Percentiles rank a stretch among this genome's conserved stretches.
Evolutionary conservation across 2,113 vertebrate genomes (phyloP).

Genomic region (Oostethus manadensis): DNA sequence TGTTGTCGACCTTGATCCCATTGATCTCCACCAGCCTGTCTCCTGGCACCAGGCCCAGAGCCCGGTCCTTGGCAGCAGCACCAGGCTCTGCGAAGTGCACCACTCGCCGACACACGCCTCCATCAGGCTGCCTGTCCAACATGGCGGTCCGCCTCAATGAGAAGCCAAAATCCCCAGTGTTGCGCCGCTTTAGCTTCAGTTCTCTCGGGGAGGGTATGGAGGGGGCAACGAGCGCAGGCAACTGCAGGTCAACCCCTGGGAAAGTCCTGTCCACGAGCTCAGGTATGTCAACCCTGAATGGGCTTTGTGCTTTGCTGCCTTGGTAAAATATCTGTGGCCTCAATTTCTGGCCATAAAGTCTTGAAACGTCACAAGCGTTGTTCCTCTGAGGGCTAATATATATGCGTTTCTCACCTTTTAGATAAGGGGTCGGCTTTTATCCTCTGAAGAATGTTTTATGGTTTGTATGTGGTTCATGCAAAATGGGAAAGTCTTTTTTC

Average conservation of each 20-base stretch:
- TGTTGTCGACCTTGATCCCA: constrained; percentile 86
- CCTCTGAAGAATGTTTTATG: too few relatives aligned
- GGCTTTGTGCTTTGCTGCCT: constrained; percentile 48
- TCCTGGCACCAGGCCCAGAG: constrained; percentile 87
- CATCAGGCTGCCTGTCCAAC: constrained; percentile 82
- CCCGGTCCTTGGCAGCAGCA: constrained; percentile 82
- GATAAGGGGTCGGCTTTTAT: too few relatives aligned
- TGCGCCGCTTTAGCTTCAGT: constrained; percentile 84
- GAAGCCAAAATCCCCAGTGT: constrained; percentile 94
- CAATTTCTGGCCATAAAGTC: constrained; percentile 72
- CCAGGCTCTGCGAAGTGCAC: constrained; percentile 96
- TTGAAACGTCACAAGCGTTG: constrained; percentile 72
- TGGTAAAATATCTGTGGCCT: constrained; percentile 66
- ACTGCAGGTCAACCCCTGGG: constrained; percentile 72
- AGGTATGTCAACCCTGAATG: constrained; percentile 60
- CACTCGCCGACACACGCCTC: constrained; percentile 77
- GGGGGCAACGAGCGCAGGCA: constrained; percentile 75
- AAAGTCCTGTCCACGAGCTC: constrained; percentile 82
- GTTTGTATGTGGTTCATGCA: too few relatives aligned
- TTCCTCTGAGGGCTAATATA: constrained; percentile 78
- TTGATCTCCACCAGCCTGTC: constrained; percentile 95
- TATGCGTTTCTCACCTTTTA: too few relatives aligned
- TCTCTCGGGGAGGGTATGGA: constrained; percentile 75
- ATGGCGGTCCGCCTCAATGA: constrained; percentile 89
- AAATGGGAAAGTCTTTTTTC: too few relatives aligned